Base-by-base conservation (phyloP, 1,140 invertebrate genomes). In the Caerostris extrusa region DNA sequence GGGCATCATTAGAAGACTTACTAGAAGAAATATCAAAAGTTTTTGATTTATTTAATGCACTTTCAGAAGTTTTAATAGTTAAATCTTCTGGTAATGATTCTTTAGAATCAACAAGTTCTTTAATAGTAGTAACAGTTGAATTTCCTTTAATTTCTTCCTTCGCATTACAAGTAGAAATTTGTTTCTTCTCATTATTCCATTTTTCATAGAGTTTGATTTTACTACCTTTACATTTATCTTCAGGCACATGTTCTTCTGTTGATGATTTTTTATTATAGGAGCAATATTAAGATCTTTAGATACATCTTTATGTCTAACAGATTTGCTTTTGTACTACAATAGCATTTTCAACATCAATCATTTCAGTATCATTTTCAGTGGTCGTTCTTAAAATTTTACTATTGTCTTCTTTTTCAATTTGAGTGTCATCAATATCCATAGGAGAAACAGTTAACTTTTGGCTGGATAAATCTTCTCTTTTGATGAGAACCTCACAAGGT, bases 201-300 rank as follows among this genome's bases (percentile, higher is more conserved):
- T 87, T 88, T 55, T 93, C 92, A 81, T 93, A 93, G 14, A 89
- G 34, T 81, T 89, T 93, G 6, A 93, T 81, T 82, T 93, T 93
- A n/a, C 86, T 71, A 56, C 67, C 50, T 67, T 89, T 93, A 58
- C 53, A 64, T 50, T 86, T 69, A 34, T 5, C 14, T 77, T 86
- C 91, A 86, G 56, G 60, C 17, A 83, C 17, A 58, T 10, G 14
- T 77, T 83, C 82, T 57, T 57, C 53, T n/a, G 55, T 56, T 57
- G 56, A 58, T n/a, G 82, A 56, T 19, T 58, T 57, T 83, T 58
- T 83, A 17, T 17, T 19, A 7, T 19, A 87, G 55, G 53, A n/a
- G 60, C 34, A 17, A 7, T 10, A 61, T 53, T 61, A 50, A 12
- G 7, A 61, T 34, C 34, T 64, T 61, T 17, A n/a, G 56, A 56